Conservation (phyloP, 2,888 invertebrate species). For the Melolontha melolontha region DNA sequence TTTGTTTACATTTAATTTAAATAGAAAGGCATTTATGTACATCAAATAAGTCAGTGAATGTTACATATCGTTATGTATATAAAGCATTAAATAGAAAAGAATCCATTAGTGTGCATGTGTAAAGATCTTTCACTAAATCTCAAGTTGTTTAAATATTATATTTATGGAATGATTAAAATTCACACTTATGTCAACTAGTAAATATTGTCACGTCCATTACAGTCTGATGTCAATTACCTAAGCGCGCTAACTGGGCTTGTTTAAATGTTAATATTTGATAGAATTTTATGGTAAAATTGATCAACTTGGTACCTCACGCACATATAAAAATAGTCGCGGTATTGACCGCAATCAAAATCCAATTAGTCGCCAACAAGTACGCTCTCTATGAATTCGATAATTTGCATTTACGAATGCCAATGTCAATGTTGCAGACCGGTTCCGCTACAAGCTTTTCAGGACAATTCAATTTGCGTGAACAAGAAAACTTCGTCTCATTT, state of each 20-base stretch:
- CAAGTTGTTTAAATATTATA: too few species aligned
- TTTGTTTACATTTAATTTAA: too few species aligned
- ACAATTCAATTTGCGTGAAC: conserved; percentile 28
- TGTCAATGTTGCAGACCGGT: conserved; percentile 19
- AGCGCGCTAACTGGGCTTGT: conserved; percentile 4
- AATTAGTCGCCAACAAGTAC: conserved; percentile 12
- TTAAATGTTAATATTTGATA: conserved; percentile 22
- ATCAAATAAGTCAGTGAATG: too few species aligned
- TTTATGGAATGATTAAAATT: too few species aligned
- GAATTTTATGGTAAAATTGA: conserved; percentile 5
- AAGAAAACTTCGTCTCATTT: conserved; percentile 26
- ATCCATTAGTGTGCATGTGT: too few species aligned
- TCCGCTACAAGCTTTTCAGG: conserved; percentile 16
- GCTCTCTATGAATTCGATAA: conserved; percentile 25
- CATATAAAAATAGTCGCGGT: conserved; percentile 1
- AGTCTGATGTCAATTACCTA: background rate
- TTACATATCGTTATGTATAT: too few species aligned
- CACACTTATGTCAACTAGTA: too few species aligned
- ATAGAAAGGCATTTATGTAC: too few species aligned
- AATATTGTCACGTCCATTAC: too few species aligned
- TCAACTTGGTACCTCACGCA: conserved; percentile 1
- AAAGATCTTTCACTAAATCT: too few species aligned
- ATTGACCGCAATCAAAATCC: conserved; percentile 30
- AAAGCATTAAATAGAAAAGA: too few species aligned
- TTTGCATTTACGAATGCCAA: conserved; percentile 22